Evolutionary conservation across 2,888 invertebrate species (phyloP).

Genomic region (Eudemis profundana): DNA sequence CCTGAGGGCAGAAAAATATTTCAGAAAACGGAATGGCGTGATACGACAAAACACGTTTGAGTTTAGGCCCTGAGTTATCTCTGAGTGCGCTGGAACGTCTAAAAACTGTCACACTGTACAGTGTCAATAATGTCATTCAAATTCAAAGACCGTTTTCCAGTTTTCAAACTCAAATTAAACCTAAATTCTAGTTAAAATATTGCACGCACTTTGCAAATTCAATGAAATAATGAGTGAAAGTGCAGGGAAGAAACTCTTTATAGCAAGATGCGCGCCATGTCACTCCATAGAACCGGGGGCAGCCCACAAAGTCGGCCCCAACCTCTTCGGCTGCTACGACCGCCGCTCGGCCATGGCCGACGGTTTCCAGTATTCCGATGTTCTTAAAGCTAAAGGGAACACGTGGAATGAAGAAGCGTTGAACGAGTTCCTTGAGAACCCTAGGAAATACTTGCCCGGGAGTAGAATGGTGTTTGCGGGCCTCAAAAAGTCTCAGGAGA

Average conservation of each 20-base stretch:
- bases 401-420: not conserved
- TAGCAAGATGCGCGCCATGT: not conserved
- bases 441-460: not conserved
- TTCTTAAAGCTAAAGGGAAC: not conserved
- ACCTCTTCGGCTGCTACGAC: not conserved
- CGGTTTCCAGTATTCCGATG: not conserved
- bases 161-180: not conserved
- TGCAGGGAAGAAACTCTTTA: constrained; percentile 2
- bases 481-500: constrained; percentile 11
- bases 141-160: not conserved
- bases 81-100: no score
- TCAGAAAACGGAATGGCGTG: no score
- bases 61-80: no score
- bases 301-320: constrained; percentile 8
- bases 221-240: constrained; percentile 5
- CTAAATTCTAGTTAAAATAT: not conserved
- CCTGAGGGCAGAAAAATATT: no score
- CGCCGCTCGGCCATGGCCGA: not conserved
- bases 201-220: not conserved
- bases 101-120: no score
- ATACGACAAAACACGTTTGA: no score
- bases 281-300: constrained; percentile 10
- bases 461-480: constrained; percentile 20
- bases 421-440: not conserved
- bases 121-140: not conserved